Base-by-base conservation (phyloP, 2,888 invertebrate genomes). In the Drosophila cracens region DNA sequence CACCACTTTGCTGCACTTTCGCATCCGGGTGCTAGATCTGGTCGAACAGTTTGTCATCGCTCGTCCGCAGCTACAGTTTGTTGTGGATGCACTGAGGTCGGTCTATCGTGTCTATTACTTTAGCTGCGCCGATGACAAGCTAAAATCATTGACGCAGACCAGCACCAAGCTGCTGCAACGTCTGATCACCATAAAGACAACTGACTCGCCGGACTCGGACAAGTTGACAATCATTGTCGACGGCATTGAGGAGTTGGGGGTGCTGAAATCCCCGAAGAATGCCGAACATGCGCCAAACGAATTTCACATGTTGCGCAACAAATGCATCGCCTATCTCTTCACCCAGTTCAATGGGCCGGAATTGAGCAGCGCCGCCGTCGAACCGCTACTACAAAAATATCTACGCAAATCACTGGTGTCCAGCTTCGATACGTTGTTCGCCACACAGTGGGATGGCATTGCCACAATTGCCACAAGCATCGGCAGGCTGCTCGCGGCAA, bases 1-100 rank as follows among this genome's bases (percentile, higher is more conserved):
- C 49, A 85, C 85, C 2, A 48, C 63, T 1, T 21, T 89, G 36
- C 27, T 85, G 16, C 85, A 85, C 38, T 77, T 88, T 25, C 90
- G 90, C 38, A 70, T 85, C 1, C 75, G 85, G 0, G 75, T 74
- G 0, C 25, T 85, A 0, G 88, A 88, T 53, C 40, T 85, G 2
- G 56, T 85, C 0, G 88, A 87, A 8, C 21, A 72, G 0, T 85
- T 74, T 16, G 27, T 64, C 2, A 49, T 4, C 0, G 27, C 59
- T 3, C 70, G 73, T 13, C 79, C 82, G 0, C 40, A 67, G 11
- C 29, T 75, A 27, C 67, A 76, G 0, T 53, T 64, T 2, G 11
- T 87, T 0, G 36, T 85, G 34, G 74, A 79, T 34, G 51, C 61
- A 1, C 10, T 89, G 1, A 33, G 11, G n/a, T 67, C 67, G 16